phyloP scores from a whole-genome alignment of 2,888 invertebrate species.

The Lymantria monacha region DNA sequence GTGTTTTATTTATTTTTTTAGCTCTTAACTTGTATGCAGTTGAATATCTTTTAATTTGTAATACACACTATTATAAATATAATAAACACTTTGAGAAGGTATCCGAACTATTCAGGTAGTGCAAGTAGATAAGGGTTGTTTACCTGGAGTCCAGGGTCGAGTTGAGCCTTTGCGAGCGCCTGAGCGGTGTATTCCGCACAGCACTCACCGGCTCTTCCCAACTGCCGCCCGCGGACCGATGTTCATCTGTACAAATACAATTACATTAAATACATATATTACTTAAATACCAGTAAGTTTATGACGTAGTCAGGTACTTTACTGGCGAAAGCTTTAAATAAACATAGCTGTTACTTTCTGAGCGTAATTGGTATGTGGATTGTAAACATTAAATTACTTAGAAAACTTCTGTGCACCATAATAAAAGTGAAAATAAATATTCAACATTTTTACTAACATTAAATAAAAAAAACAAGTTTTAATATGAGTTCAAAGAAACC shows the following conservation, averaged over 20 bases:
- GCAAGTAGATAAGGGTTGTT: conserved; percentile 14
- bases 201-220: conserved; percentile 88
- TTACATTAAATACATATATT: neutral
- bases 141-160: conserved; percentile 78
- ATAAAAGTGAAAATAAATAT: no score
- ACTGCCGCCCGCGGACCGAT: conserved; percentile 88
- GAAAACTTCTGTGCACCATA: no score
- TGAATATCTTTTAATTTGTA: neutral
- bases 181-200: conserved; percentile 73
- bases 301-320: conserved; percentile 1
- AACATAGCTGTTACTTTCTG: conserved; percentile 8
- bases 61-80: neutral
- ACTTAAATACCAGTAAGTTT: neutral
- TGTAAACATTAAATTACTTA: neutral
- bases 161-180: conserved; percentile 77
- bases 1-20: no score
- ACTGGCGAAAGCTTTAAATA: conserved; percentile 12
- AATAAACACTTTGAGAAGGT: neutral
- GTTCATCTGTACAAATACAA: conserved; percentile 85
- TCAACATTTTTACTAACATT: no score
- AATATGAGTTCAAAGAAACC: neutral
- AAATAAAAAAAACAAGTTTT: neutral
- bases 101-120: neutral
- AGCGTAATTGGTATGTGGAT: neutral
- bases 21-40: no score